Base-by-base conservation (phyloP, 2,888 invertebrate species). In the Macropis europaea region DNA sequence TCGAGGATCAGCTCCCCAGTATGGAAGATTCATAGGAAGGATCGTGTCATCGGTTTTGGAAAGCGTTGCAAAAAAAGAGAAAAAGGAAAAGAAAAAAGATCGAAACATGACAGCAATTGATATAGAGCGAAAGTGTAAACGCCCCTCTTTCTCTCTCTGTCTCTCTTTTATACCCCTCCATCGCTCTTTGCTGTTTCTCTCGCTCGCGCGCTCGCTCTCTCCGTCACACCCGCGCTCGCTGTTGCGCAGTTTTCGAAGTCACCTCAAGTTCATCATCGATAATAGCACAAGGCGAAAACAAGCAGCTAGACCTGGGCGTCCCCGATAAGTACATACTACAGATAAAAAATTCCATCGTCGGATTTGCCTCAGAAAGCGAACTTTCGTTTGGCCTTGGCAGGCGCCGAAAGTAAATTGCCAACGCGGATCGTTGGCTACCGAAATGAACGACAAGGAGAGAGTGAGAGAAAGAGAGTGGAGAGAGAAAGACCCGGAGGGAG, bases 181-280 rank as follows among this genome's bases (percentile, higher is more conserved):
- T 43, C 22, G 32, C 50, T 28, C 38, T 67, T 50, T 60, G 3
- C 45, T 40, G 40, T n/a, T 13, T 57, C 48, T 36, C 57, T 32
- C 38, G 22, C 54, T 63, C 68, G 67, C 54, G 34, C 69, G n/a
- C 52, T 57, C 68, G 53, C 32, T 22, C 50, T 59, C 69, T 40
- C 60, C 32, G 62, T 64, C 66, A 30, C 54, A 38, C 54, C 43
- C 68, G 45, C 71, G 47, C 68, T 69, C 64, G 70, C 67, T 82
- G 82, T 87, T 88, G 86, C 88, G 84, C 84, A 88, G 85, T 84
- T 81, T 85, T 79, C 81, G 85, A 88, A 87, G 89, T 89, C 88
- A 86, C 81, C 79, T 84, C 85, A 88, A 89, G 89, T 89, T 90
- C 87, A 89, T 90, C 87, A 86, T 88, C 86, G 89, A 90, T 89